Base-by-base conservation (phyloP, 1,140 invertebrate species). In the Eufriesea mexicana region DNA sequence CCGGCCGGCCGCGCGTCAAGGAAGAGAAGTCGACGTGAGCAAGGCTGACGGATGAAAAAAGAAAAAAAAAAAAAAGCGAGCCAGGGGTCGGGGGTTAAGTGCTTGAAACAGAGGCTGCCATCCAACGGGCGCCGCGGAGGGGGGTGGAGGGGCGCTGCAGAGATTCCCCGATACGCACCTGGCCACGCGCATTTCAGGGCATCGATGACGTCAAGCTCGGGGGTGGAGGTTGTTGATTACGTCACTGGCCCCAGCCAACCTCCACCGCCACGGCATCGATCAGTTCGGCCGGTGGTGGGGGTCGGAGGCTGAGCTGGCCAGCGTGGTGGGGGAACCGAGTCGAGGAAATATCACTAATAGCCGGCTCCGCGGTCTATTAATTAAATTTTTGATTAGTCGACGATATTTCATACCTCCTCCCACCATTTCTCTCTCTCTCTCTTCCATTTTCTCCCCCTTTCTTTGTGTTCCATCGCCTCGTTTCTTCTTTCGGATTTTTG, bases 181-280 rank as follows among this genome's bases (percentile, higher is more conserved):
- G 51, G 35, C 14, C 71, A 73, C 87, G 89, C 90, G 91, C 91
- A 92, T 92, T 92, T 93, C 91, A 92, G 91, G 92, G 92, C 92
- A 93, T 93, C 91, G 92, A 89, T 93, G 92, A 92, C 92, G 92
- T 93, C 92, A 92, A 88, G 86, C 90, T 87, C 86, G 89, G 90
- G 86, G 92, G 90, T 89, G 90, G 92, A 91, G 92, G 90, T 92
- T 92, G 84, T 85, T 71, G 81, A 84, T 90, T 90, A 89, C 90
- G 86, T 87, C 86, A 87, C 86, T 85, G 75, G 79, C 86, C 71
- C 85, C 85, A 88, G 83, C 83, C 78, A 66, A 64, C 76, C 67
- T 71, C 68, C 68, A n/a, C 25, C 49, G 70, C 85, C 82, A 89
- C 89, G 84, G 84, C 89, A 90, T 90, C 89, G 89, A 90, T 90